These are phyloP conservation scores for Campoletis raptor DNA, from an alignment of 2,888 invertebrate genomes.

Conservation along the genomic window DNA sequence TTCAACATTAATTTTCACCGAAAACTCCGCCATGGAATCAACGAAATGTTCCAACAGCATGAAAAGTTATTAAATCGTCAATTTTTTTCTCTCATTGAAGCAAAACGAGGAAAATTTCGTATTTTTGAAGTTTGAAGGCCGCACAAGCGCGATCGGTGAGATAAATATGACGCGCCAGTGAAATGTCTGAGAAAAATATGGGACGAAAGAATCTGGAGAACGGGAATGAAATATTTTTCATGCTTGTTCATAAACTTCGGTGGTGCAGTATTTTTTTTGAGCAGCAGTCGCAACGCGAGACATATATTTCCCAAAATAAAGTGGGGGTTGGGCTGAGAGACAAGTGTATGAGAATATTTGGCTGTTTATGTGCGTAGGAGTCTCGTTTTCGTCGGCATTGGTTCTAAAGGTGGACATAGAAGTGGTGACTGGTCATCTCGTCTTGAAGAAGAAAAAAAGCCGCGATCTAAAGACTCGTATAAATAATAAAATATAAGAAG, in stretches of 20 bases:
- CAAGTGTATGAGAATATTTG: slow-evolving; percentile 34
- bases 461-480: slow-evolving; percentile 69
- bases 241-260: slow-evolving; percentile 25
- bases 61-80: too few relatives aligned
- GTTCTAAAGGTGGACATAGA: slow-evolving; percentile 47
- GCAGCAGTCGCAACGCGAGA: slow-evolving; percentile 32
- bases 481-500: slow-evolving; percentile 72
- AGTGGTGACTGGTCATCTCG: slow-evolving; percentile 69
- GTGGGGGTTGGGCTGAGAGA: background rate
- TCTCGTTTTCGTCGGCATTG: slow-evolving; percentile 50
- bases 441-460: slow-evolving; percentile 55
- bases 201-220: slow-evolving; percentile 20
- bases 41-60: too few relatives aligned
- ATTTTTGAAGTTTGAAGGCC: slow-evolving; percentile 60
- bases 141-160: slow-evolving; percentile 50
- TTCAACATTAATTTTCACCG: too few relatives aligned
- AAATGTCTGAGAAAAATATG: slow-evolving; percentile 56
- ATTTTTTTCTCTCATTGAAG: too few relatives aligned
- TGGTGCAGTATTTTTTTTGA: slow-evolving; percentile 5
- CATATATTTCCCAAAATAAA: slow-evolving; percentile 49
- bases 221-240: slow-evolving; percentile 57
- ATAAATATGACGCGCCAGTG: slow-evolving; percentile 51
- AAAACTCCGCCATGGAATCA: too few relatives aligned
- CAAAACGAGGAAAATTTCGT: background rate
- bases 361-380: slow-evolving; percentile 58